A percentile compares a stretch with the other conserved stretches of the same genome.
phyloP scores from a whole-genome alignment of 2,113 vertebrate genomes.

The Colaptes auratus region DNA sequence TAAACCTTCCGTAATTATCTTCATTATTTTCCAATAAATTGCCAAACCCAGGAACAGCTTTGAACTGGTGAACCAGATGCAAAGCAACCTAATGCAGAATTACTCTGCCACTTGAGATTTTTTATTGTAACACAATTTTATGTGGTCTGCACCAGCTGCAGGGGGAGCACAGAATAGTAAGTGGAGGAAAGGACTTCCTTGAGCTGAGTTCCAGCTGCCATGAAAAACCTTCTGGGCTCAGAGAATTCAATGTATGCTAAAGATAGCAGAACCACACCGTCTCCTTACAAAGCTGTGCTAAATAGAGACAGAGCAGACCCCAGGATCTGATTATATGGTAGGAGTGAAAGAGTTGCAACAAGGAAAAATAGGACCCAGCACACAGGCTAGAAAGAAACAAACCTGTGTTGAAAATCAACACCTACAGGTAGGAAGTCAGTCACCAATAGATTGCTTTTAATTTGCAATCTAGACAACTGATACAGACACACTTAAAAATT shows the following conservation, averaged over 20 bases:
- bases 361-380: background rate
- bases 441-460: background rate
- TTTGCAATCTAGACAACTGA: background rate
- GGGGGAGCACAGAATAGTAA: background rate
- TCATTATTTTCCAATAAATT: background rate
- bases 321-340: conserved; percentile 3
- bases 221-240: background rate
- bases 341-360: background rate
- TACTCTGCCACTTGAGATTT: background rate
- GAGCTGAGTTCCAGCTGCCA: conserved; percentile 30
- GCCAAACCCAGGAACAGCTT: background rate
- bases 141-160: background rate
- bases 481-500: background rate
- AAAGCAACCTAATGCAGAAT: background rate
- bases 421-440: background rate
- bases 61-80: background rate
- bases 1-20: background rate
- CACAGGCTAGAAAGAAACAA: background rate
- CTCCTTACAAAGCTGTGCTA: background rate
- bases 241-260: background rate
- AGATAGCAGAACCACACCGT: background rate
- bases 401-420: background rate
- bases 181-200: background rate
- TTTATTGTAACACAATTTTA: background rate
- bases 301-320: background rate